Evolutionary conservation across 2,888 invertebrate genomes (phyloP).

Genomic region (Cyclophora punctaria): DNA sequence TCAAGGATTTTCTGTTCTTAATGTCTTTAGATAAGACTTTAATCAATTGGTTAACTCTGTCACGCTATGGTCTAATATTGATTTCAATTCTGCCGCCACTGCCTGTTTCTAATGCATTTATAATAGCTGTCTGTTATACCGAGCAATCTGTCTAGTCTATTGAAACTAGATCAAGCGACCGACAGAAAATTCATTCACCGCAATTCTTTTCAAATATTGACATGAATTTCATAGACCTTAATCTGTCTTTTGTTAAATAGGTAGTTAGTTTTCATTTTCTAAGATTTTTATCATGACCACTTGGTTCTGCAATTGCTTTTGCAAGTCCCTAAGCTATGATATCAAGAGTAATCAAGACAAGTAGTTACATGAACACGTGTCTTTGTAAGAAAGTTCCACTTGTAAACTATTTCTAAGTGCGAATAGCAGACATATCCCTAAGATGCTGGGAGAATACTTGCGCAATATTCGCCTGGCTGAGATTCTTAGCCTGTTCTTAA

Average conservation of each 20-base stretch:
- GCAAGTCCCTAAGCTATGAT: neutral
- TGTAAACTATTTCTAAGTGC: conserved; percentile 12
- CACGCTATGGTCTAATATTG: neutral
- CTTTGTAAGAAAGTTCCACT: neutral
- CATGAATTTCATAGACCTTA: too few relatives aligned
- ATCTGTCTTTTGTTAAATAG: too few relatives aligned
- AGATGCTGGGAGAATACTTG: conserved; percentile 11
- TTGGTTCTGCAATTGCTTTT: too few relatives aligned
- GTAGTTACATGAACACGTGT: too few relatives aligned
- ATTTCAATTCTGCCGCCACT: conserved; percentile 5
- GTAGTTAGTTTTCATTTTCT: too few relatives aligned
- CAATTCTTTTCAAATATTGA: conserved; percentile 11
- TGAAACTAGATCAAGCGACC: conserved; percentile 25
- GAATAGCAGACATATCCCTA: conserved; percentile 13
- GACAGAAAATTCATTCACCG: conserved; percentile 15
- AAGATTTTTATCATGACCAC: too few relatives aligned
- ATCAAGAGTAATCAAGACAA: neutral
- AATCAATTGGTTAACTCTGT: too few relatives aligned
- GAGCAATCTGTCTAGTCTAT: conserved; percentile 28
- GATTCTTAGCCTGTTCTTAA: conserved; percentile 15
- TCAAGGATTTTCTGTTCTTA: too few relatives aligned
- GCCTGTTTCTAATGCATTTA: conserved; percentile 31
- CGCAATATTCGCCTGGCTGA: conserved; percentile 16
- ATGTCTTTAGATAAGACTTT: too few relatives aligned
- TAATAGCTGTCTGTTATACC: conserved; percentile 28